These are phyloP conservation scores for Alexandromys fortis DNA, from an alignment of 2,113 vertebrate genomes.

Conservation along the genomic window DNA sequence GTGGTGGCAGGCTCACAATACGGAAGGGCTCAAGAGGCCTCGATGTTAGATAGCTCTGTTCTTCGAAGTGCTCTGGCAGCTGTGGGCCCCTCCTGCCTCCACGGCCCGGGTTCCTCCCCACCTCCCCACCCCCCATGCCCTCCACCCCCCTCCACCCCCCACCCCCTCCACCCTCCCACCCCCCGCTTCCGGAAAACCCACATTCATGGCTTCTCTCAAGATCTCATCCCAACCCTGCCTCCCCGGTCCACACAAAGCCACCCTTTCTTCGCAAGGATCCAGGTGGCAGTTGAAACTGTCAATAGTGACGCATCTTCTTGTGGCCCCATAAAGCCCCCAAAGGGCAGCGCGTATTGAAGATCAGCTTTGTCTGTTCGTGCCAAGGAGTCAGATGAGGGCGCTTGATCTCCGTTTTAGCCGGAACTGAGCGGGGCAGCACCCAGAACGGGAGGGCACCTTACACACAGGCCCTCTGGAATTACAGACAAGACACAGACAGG, in stretches of 20 bases:
- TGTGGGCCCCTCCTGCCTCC: not conserved
- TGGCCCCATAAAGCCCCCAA: not conserved
- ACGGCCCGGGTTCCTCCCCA: not conserved
- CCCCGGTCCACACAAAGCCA: not conserved
- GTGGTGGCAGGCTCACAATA: not conserved
- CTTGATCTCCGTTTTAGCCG: not conserved
- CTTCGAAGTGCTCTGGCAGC: not conserved
- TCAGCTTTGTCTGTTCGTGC: not conserved
- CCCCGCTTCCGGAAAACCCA: not conserved
- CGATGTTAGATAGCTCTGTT: not conserved
- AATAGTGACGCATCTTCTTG: not conserved
- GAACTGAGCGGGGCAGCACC: not conserved
- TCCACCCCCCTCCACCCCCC: too few species aligned
- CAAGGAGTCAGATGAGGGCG: too few species aligned
- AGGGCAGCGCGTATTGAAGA: not conserved
- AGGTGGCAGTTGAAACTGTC: not conserved
- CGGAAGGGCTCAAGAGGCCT: not conserved
- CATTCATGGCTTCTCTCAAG: not conserved
- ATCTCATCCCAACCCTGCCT: not conserved
- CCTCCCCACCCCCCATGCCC: not conserved
- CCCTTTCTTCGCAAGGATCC: not conserved
- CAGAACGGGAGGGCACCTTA: not conserved
- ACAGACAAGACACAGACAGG: not conserved
- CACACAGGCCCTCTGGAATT: not conserved
- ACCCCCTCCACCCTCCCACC: too few species aligned